Evolutionary conservation across 1,140 invertebrate species (phyloP).

Genomic region (Argopecten irradians): DNA sequence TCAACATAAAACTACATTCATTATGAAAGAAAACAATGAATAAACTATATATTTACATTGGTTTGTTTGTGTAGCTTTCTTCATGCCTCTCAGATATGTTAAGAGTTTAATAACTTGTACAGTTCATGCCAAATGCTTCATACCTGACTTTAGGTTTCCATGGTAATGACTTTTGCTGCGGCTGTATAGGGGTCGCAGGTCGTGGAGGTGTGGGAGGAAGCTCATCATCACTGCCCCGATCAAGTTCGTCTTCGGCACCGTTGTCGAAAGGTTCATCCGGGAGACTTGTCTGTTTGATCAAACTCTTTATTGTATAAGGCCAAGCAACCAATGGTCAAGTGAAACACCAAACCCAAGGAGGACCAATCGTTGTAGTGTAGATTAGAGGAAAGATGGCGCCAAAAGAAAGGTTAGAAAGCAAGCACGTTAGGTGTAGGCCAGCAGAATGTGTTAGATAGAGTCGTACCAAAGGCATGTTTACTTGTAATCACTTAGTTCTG

Average conservation of each 20-base stretch:
- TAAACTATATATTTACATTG: too few relatives aligned
- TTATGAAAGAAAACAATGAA: too few relatives aligned
- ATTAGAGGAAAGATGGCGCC: constrained; percentile 47
- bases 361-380: constrained; percentile 33
- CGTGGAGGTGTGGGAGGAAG: constrained; percentile 70
- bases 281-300: constrained; percentile 95
- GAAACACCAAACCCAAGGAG: constrained; percentile 19
- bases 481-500: background rate
- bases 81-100: too few relatives aligned
- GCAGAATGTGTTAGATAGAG: background rate
- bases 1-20: too few relatives aligned
- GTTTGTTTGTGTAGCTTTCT: too few relatives aligned
- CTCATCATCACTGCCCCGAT: constrained; percentile 71
- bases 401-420: constrained; percentile 51
- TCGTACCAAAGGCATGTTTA: background rate
- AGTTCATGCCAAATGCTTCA: background rate
- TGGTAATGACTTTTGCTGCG: constrained; percentile 83
- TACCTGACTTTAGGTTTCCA: constrained; percentile 94
- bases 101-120: too few relatives aligned
- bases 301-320: constrained; percentile 79
- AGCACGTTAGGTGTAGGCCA: constrained; percentile 28
- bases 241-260: constrained; percentile 68
- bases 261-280: constrained; percentile 85
- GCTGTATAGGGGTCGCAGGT: constrained; percentile 67
- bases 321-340: background rate